These are phyloP conservation scores for Medauroidea extradentata DNA, from an alignment of 1,140 invertebrate species.

Conservation along the genomic window DNA sequence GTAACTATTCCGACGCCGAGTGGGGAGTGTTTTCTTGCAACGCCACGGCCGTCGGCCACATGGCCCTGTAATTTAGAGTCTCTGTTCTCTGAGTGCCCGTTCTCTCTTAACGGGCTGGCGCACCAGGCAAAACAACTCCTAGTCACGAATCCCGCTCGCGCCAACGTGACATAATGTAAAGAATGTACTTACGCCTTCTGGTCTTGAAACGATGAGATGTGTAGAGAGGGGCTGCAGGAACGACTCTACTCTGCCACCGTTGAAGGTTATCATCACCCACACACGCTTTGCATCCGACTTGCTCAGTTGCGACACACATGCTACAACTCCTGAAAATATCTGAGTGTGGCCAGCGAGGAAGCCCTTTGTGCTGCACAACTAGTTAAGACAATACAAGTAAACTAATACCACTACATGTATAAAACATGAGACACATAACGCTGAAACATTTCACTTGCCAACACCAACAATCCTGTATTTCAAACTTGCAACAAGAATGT, in stretches of 20 bases:
- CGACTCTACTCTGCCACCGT: slow-evolving; percentile 71
- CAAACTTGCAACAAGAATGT: too few species aligned
- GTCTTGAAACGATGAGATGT: slow-evolving; percentile 69
- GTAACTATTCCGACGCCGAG: too few species aligned
- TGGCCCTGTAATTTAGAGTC: too few species aligned
- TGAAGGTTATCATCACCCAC: slow-evolving; percentile 74
- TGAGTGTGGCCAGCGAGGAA: slow-evolving; percentile 56
- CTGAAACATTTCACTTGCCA: neutral
- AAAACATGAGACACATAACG: neutral
- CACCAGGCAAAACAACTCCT: too few species aligned
- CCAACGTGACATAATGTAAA: too few species aligned
- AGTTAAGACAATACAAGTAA: slow-evolving; percentile 29
- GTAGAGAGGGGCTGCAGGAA: slow-evolving; percentile 67
- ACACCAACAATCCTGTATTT: too few species aligned
- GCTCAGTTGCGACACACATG: slow-evolving; percentile 65
- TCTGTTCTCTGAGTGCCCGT: too few species aligned
- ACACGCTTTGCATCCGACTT: slow-evolving; percentile 61
- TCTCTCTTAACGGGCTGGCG: too few species aligned
- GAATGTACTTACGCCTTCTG: slow-evolving; percentile 52
- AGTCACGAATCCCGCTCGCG: too few species aligned
- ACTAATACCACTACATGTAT: slow-evolving; percentile 10
- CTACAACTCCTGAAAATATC: slow-evolving; percentile 67
- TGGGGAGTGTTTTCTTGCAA: too few species aligned
- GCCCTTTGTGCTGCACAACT: slow-evolving; percentile 45
- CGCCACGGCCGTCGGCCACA: too few species aligned